Percentiles rank a stretch among this genome's conserved stretches.
phyloP scores from a whole-genome alignment of 2,113 vertebrate genomes.

The Actenoides lindsayi region DNA sequence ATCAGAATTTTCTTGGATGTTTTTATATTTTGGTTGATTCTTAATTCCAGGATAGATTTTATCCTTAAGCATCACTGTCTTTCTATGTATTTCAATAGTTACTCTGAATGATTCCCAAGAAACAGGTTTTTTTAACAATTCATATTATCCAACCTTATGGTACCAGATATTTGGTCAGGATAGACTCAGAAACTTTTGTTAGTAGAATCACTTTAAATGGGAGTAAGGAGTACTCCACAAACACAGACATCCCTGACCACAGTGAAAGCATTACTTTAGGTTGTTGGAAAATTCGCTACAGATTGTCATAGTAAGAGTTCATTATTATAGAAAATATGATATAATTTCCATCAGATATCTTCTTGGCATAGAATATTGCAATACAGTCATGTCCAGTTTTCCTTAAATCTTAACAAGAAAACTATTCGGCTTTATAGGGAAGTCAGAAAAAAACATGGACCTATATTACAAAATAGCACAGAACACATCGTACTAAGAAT shows the following conservation, averaged over 20 bases:
- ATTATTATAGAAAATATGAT: neutral
- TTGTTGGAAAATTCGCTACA: neutral
- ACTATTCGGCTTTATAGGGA: neutral
- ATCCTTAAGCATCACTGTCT: neutral
- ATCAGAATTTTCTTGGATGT: neutral
- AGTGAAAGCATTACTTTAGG: neutral
- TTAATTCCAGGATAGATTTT: neutral
- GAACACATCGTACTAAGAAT: neutral
- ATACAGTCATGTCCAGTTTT: neutral
- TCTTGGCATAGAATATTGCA: neutral
- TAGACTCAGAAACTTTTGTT: neutral
- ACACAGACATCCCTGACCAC: neutral
- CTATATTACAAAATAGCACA: neutral
- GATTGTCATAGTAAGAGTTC: neutral
- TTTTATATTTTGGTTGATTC: neutral
- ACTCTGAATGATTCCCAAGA: neutral
- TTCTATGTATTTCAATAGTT: neutral
- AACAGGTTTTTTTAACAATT: accelerated
- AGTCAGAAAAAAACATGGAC: neutral
- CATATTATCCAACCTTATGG: neutral
- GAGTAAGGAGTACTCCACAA: neutral
- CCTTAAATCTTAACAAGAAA: neutral
- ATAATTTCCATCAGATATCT: neutral
- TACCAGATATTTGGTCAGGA: neutral
- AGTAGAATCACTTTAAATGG: neutral